Evolutionary conservation across 2,797 vertebrate genomes (phyloP), one percentile per base, ranked within the genome.

Genomic region (Heliangelus exortis): DNA sequence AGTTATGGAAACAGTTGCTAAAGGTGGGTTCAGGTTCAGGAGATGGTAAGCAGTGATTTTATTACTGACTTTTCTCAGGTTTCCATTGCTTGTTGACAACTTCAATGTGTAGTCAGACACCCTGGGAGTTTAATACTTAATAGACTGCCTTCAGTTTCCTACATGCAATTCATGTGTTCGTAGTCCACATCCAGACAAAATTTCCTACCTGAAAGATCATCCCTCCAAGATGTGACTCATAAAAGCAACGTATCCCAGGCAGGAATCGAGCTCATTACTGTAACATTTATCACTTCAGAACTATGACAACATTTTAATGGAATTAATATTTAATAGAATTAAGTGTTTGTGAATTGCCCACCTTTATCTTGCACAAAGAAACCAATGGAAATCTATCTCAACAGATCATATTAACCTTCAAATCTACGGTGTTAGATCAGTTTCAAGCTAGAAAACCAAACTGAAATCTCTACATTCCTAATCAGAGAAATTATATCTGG

Each of bases 401-500:
- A 84, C 63, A 92, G 74, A 95, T 89, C 91, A 82, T 88, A 62
- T 93, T 93, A 95, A 82, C 33, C 31, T 71, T 63, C 31, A 90
- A 84, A 91, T 95, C 82, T 90, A 76, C 84, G 92, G 91, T 82
- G 76, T 10, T 89, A 91, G 80, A 96, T 93, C 87, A 91, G 59
- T 87, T 94, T 80, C 71, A 82, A 82, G 65, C 50, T 74, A 90
- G 85, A 76, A 96, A 93, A 88, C 59, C 67, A 77, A 94, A 84
- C 87, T 90, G 77, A 94, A 96, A 92, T 91, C 77, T 90, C 59
- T 92, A 92, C 33, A 47, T 96, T 95, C 47, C 77, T 94, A 93
- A 94, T 95, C 87, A 94, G 87, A 96, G 61, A 88, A 93, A 96
- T 94, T 91, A 86, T 95, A 96, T 94, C 89, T 96, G 92, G 84